Base-by-base conservation (phyloP, 1,140 invertebrate species). In the Lucilia sericata region DNA sequence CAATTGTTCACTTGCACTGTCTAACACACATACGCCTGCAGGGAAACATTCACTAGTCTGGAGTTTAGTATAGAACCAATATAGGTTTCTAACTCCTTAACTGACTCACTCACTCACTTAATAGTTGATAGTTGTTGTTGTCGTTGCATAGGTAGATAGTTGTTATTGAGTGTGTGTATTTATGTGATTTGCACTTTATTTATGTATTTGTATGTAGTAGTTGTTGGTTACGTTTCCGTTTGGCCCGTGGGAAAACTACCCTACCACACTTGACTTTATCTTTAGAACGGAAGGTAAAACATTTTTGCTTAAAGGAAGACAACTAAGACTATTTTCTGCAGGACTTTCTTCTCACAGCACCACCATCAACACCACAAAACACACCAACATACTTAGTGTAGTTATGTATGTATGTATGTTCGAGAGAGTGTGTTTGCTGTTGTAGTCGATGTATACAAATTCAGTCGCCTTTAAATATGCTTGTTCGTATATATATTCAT, bases 211-310 rank as follows among this genome's bases (percentile, higher is more conserved):
- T 49, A 80, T 51, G 25, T 51, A 55, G 13, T 60, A 17, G 7
- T 51, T 65, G n/a, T 82, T 82, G 65, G 14, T 82, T 25, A 65
- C 80, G 9, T 55, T 70, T 65, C 34, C 55, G 49, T 55, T 82
- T 36, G n/a, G 42, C 42, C 47, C 42, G 76, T 80, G 76, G 76
- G 42, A 51, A 80, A 80, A 80, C 76, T 80, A 80, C 76, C 76
- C 76, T 80, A 80, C 76, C 76, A 80, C 76, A 80, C 76, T 80
- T 80, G 76, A 80, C 76, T 80, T 80, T 80, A 80, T 80, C 76
- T 51, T 80, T 80, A 49, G n/a, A 80, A 49, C 42, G 76, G 76
- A 80, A 80, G 76, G 65, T 70, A 21, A 70, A 70, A 70, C 65
- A 70, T 19, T 70, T 70, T 70, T 70, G n/a, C 65, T 70, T 70